Conservation (phyloP, 2,113 vertebrate genomes). For the Sakesphorus luctuosus region DNA sequence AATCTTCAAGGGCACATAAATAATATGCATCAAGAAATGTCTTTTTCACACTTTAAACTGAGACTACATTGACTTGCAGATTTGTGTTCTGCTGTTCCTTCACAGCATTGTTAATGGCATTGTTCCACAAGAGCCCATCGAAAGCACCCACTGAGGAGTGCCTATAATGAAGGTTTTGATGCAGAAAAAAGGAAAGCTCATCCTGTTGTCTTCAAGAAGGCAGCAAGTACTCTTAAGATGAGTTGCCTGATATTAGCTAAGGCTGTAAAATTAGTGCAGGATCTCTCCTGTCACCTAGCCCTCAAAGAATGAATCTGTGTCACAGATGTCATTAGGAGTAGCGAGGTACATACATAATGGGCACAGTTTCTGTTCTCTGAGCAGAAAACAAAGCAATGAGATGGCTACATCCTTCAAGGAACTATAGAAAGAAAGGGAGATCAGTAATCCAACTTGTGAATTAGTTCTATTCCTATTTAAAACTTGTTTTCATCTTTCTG, state of each 20-base stretch:
- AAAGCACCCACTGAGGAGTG: not conserved
- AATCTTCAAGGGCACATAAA: slow-evolving; percentile 26
- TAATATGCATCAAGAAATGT: not conserved
- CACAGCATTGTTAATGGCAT: not conserved
- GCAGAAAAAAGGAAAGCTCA: not conserved
- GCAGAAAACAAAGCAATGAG: not conserved
- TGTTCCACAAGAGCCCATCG: not conserved
- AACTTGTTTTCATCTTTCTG: not conserved
- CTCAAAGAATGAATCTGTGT: not conserved
- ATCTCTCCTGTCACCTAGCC: not conserved
- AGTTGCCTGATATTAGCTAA: not conserved
- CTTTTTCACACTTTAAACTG: not conserved
- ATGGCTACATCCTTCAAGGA: not conserved
- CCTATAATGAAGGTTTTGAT: not conserved
- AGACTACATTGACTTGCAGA: not conserved
- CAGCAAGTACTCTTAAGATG: not conserved
- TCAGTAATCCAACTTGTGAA: not conserved
- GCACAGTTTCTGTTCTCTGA: not conserved
- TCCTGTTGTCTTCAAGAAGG: not conserved
- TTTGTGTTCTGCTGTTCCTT: not conserved
- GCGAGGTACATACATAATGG: not conserved
- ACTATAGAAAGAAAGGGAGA: not conserved
- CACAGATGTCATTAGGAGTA: not conserved
- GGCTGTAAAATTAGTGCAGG: not conserved
- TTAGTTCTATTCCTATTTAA: not conserved